Base-by-base conservation (phyloP, 2,888 invertebrate species). In the Suillia variegata region DNA sequence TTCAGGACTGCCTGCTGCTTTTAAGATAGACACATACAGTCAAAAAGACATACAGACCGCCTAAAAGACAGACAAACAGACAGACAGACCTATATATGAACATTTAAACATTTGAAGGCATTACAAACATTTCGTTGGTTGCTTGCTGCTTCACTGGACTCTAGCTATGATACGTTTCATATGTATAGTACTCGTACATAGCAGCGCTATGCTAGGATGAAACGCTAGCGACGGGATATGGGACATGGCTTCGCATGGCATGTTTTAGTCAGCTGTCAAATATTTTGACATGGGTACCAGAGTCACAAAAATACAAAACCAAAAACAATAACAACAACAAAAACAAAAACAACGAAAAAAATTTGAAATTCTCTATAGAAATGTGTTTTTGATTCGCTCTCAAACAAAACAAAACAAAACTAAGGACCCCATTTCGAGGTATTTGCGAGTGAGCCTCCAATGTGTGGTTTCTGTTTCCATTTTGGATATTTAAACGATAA, bases 241-340 rank as follows among this genome's bases (percentile, higher is more conserved):
- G 59, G 18, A 54, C 42, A 51, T 53, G 34, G 69, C 69, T 72
- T 71, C 76, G 73, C 74, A 75, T 77, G 76, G 80, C 76, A 74
- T 80, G 80, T 78, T 81, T 78, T 77, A 80, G 80, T 81, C 82
- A 81, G 82, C 82, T 82, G 82, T 82, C 82, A 82, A 81, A 81
- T 80, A 70, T 78, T 82, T 82, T 82, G 82, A 82, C 76, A 81
- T 82, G 80, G 82, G 82, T 82, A 74, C 75, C 79, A 65, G 10
- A n/a, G n/a, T n/a, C n/a, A n/a, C n/a, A n/a, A n/a, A 20, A 48
- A 22, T 50, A 26, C 22, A 24, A 24, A 13, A 50, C 50, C 45
- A 45, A n/a, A 45, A 45, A n/a, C n/a, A n/a, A n/a, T n/a, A n/a
- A n/a, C n/a, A n/a, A n/a, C n/a, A n/a, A n/a, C n/a, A n/a, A n/a